phyloP scores from a whole-genome alignment of 2,888 invertebrate species.

The Saturnia pavonia region DNA sequence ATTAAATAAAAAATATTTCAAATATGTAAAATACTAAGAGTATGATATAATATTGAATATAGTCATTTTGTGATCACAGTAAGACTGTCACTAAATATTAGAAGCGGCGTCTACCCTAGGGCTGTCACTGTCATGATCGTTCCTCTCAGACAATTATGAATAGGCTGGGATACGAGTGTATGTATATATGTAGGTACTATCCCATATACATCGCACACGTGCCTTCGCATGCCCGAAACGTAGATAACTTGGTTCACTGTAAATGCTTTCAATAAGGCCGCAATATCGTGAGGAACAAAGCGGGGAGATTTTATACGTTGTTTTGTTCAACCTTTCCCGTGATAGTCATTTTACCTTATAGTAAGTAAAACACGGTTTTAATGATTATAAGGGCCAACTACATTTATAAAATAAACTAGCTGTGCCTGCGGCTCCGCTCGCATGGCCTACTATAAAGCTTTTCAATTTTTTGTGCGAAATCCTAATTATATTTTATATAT shows the following conservation, averaged over 20 bases:
- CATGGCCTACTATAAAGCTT: too few species aligned
- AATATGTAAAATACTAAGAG: too few species aligned
- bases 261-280: conserved; percentile 7
- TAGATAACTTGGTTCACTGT: conserved; percentile 9
- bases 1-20: too few species aligned
- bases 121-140: conserved; percentile 54
- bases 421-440: too few species aligned
- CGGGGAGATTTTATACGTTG: not conserved
- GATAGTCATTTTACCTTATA: not conserved
- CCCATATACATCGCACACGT: conserved; percentile 7
- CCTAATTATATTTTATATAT: too few species aligned
- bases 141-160: conserved; percentile 36
- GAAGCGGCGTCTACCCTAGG: conserved; percentile 18
- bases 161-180: not conserved
- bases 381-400: not conserved
- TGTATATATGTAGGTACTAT: not conserved
- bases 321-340: not conserved
- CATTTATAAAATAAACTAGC: too few species aligned
- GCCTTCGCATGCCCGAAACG: conserved; percentile 1
- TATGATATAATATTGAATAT: not conserved
- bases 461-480: too few species aligned
- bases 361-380: not conserved
- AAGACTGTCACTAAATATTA: conserved; percentile 30
- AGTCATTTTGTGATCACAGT: conserved; percentile 28
- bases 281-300: not conserved